Evolutionary conservation across 2,113 vertebrate species (phyloP), one percentile per base, ranked within the genome.

Genomic region (Rhinolophus sinicus): DNA sequence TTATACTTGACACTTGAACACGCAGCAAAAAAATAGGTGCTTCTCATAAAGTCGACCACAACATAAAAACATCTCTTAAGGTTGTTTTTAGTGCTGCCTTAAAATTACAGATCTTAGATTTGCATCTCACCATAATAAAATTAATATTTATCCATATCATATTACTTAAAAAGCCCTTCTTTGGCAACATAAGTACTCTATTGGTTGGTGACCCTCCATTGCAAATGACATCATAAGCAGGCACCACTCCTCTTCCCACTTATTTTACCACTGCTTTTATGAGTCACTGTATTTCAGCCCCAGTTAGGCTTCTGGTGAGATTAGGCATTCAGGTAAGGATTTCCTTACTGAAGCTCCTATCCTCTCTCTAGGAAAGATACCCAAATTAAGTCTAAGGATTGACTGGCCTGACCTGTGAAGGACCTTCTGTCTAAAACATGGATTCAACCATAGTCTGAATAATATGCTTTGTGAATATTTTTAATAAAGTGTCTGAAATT

Each of bases 81-180:
- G 96, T 98, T 98, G 97, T 98, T 98, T 97, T 98, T 98, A 98
- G 95, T 98, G 92, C 96, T 87, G 85, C 93, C 98, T 98, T 98
- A 97, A 98, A 98, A 98, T 98, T 97, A 96, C 77, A 98, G 95
- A 97, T 98, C 97, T 89, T 98, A 96, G 90, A 97, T 98, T 98
- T 98, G 97, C 93, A 98, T 98, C 96, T 98, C 54, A 4, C 75
- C 97, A 83, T 98, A 97, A 98, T 98, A 96, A 98, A 98, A 98
- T 97, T 94, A 95, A 98, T 98, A 98, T 97, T 97, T 98, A 89
- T 96, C 98, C 98, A 97, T 98, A 97, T 97, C 98, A 97, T 98
- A 97, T 97, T 96, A 98, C 98, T 98, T 98, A 97, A 98, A 98
- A 98, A 96, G 56, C 81, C 95, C 16, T 98, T 95, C 89, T 98